Evolutionary conservation across 92 coral and sea anemone genomes (phyloP), one percentile per base, ranked within the genome.

Genomic region (Plumapathes pennacea): DNA sequence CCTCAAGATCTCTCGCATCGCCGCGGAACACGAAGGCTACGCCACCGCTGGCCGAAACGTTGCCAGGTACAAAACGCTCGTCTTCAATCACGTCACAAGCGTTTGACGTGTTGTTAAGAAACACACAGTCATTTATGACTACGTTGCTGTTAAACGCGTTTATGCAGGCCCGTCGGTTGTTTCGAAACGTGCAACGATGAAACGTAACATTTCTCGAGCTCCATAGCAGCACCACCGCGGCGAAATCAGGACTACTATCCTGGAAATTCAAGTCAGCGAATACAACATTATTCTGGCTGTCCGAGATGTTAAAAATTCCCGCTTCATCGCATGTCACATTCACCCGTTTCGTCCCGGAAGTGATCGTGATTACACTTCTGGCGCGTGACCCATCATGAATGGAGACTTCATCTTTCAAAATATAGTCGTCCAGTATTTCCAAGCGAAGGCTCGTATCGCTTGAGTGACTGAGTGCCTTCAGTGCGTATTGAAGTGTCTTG

Each of bases 91-190:
- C 43, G 11, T 54, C 46, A 22, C 45, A 62, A 3, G 26, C 44
- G 38, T 84, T 80, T n/a, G 69, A 58, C 2, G 90, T 75, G 38
- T 91, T 91, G 47, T 76, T 88, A 8, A 29, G 38, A 32, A 91
- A 91, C 25, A 27, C 19, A 54, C 83, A 88, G 2, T 62, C 42
- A 10, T 75, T 71, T 10, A 91, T 51, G 0, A 18, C 46, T 7
- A 88, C 76, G 22, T 78, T 77, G 49, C 96, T 79, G 37, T 91
- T 90, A 20, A 75, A 67, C 20, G 82, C 82, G 37, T 80, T 83
- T 14, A 91, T 46, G 15, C 83, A 91, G 30, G 86, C 64, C 29
- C 82, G 83, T 23, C 20, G 10, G 54, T 91, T 91, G 60, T 88
- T 52, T 46, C 53, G 55, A 33, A 91, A 91, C 3, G 40, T 47